phyloP scores from a whole-genome alignment of 2,113 vertebrate genomes.

The Hippocampus zosterae region DNA sequence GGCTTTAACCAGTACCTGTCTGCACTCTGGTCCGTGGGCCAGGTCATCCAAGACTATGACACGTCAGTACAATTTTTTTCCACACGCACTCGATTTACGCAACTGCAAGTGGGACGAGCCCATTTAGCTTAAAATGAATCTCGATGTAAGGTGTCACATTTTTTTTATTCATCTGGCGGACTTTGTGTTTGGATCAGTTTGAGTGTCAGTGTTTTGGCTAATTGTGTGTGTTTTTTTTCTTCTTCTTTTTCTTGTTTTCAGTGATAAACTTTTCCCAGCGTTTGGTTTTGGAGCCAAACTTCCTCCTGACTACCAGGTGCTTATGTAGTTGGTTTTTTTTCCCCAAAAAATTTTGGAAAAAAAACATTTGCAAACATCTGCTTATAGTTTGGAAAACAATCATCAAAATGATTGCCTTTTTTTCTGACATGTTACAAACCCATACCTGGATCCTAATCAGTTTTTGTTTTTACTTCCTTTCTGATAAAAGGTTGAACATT shows the following conservation, averaged over 20 bases:
- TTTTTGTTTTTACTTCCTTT: too few relatives aligned
- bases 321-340: not conserved
- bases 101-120: not conserved
- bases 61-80: constrained; percentile 61
- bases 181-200: too few relatives aligned
- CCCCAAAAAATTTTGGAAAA: too few relatives aligned
- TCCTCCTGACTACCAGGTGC: constrained; percentile 86
- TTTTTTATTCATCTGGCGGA: too few relatives aligned
- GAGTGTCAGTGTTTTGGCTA: not conserved
- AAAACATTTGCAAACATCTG: too few relatives aligned
- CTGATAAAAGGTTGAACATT: too few relatives aligned
- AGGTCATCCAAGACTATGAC: constrained; percentile 92
- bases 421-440: too few relatives aligned
- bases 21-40: constrained; percentile 89
- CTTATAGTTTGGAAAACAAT: too few relatives aligned
- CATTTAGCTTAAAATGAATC: not conserved
- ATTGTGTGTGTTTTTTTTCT: not conserved
- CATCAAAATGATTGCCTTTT: too few relatives aligned
- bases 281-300: constrained; percentile 93
- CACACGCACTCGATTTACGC: not conserved
- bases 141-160: not conserved
- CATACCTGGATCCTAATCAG: too few relatives aligned
- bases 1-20: constrained; percentile 87
- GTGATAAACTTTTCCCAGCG: constrained; percentile 88
- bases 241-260: constrained; percentile 47